These are phyloP conservation scores for Portevinia maculata DNA, from an alignment of 2,888 invertebrate species.

Conservation along the genomic window DNA sequence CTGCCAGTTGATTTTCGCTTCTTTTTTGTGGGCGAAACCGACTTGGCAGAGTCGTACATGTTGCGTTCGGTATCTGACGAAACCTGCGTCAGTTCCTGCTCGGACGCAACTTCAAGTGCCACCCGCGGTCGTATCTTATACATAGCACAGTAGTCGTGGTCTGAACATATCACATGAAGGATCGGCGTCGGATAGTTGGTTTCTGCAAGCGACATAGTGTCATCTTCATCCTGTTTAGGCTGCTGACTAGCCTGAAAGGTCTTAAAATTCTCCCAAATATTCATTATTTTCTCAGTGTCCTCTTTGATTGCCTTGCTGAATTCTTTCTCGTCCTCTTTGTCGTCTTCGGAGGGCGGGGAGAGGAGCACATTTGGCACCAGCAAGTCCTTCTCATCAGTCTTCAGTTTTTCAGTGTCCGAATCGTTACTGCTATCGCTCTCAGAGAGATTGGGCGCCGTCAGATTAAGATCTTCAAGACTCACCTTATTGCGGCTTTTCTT, in stretches of 20 bases:
- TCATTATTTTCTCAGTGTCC: constrained; percentile 76
- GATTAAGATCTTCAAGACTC: constrained; percentile 86
- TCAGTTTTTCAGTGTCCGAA: constrained; percentile 77
- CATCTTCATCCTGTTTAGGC: constrained; percentile 60
- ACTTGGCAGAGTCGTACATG: constrained; percentile 72
- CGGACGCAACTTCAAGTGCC: constrained; percentile 49
- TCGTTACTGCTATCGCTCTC: constrained; percentile 92
- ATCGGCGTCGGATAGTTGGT: constrained; percentile 78
- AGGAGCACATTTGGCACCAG: constrained; percentile 80
- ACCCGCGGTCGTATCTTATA: constrained; percentile 75
- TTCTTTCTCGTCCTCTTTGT: constrained; percentile 77
- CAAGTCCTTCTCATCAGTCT: constrained; percentile 75
- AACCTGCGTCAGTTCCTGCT: constrained; percentile 77
- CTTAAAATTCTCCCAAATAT: constrained; percentile 80
- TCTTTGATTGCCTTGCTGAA: constrained; percentile 54
- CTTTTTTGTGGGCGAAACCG: constrained; percentile 79
- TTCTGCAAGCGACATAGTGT: constrained; percentile 58
- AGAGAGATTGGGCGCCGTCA: constrained; percentile 92
- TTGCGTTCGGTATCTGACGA: constrained; percentile 77
- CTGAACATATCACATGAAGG: constrained; percentile 86
- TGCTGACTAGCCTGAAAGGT: constrained; percentile 76
- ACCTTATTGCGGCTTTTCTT: constrained; percentile 81
- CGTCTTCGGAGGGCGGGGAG: constrained; percentile 80
- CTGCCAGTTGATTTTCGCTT: constrained; percentile 77
- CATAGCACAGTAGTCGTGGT: constrained; percentile 90